phyloP scores from a whole-genome alignment of 1,140 invertebrate genomes.

The Procambarus virginalis region DNA sequence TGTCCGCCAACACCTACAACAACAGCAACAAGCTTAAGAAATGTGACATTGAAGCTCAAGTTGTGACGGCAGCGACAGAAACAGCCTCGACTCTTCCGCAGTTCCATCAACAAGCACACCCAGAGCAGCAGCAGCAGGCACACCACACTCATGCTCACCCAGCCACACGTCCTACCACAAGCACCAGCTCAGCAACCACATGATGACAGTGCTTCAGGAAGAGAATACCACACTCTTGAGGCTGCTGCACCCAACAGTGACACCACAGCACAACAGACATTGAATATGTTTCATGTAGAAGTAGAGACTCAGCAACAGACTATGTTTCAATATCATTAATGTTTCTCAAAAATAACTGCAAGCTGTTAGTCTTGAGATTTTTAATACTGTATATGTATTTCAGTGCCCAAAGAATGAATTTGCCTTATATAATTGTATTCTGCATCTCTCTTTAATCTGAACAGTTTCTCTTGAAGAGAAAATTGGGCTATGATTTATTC shows the following conservation, averaged over 20 bases:
- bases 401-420: too few species aligned
- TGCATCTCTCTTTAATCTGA: too few species aligned
- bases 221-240: constrained; percentile 56
- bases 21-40: constrained; percentile 70
- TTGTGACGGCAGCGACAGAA: constrained; percentile 58
- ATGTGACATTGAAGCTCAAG: constrained; percentile 68
- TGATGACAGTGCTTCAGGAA: constrained; percentile 30
- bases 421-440: too few species aligned
- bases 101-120: constrained; percentile 55
- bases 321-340: constrained; percentile 58
- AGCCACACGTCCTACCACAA: neutral
- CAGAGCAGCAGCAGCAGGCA: constrained; percentile 21
- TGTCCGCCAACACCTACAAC: constrained; percentile 64
- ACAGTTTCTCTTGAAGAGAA: too few species aligned
- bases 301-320: constrained; percentile 32
- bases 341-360: too few species aligned
- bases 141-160: constrained; percentile 27
- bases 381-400: too few species aligned
- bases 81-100: constrained; percentile 44
- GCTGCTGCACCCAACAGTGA: constrained; percentile 36
- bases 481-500: too few species aligned
- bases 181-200: neutral
- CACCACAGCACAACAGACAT: constrained; percentile 30
- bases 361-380: too few species aligned
- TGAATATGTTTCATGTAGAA: constrained; percentile 55